These are phyloP conservation scores for Herminia tarsipennalis DNA, from an alignment of 2,888 invertebrate species.

Conservation along the genomic window DNA sequence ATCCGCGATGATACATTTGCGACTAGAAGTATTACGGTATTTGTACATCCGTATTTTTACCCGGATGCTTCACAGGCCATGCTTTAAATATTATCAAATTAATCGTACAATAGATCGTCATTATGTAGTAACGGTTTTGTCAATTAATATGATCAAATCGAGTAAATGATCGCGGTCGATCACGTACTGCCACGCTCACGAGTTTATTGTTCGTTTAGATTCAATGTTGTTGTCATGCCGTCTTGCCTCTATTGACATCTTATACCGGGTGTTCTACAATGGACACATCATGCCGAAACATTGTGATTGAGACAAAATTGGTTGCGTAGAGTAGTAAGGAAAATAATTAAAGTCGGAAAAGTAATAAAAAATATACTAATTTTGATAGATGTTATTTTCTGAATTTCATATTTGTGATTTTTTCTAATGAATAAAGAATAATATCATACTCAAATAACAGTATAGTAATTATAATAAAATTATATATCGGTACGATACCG, in stretches of 20 bases:
- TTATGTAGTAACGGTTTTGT: constrained; percentile 79
- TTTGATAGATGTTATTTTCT: no score
- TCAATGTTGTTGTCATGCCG: constrained; percentile 43
- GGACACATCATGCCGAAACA: no score
- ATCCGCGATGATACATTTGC: constrained; percentile 28
- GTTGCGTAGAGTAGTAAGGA: no score
- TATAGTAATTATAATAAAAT: no score
- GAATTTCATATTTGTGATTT: no score
- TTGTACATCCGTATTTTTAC: constrained; percentile 46
- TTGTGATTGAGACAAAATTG: no score
- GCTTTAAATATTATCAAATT: constrained; percentile 78
- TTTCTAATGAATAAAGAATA: no score
- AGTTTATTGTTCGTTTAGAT: constrained; percentile 54
- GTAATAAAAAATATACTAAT: no score
- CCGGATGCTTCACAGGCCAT: constrained; percentile 56
- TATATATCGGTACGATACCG: no score
- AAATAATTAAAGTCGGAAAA: no score
- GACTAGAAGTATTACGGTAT: constrained; percentile 17
- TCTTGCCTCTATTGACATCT: constrained; percentile 25
- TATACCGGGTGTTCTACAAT: constrained; percentile 16
- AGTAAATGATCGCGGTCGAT: constrained; percentile 70
- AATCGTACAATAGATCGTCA: constrained; percentile 78
- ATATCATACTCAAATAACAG: no score
- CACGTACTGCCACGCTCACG: constrained; percentile 63
- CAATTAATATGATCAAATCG: constrained; percentile 81